These are phyloP conservation scores for Drosophila repleta DNA, from an alignment of 1,140 invertebrate genomes.

Conservation along the genomic window DNA sequence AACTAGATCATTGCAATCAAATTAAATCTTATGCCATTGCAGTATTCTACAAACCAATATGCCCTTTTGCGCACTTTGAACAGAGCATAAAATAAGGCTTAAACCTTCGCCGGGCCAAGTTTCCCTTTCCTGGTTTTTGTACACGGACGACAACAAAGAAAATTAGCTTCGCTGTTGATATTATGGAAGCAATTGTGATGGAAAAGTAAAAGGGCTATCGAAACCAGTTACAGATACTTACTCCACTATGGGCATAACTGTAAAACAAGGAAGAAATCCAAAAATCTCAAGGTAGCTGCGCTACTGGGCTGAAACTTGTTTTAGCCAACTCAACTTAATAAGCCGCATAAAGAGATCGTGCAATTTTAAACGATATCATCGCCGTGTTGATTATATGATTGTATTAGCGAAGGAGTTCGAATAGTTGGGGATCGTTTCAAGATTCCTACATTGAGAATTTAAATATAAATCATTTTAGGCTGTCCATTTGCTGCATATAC, in stretches of 20 bases:
- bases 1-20: too few species aligned
- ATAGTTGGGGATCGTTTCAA: too few species aligned
- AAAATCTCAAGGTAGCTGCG: constrained; percentile 27
- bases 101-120: too few species aligned
- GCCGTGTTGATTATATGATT: not conserved
- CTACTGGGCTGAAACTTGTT: constrained; percentile 23
- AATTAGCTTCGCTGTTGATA: constrained; percentile 3
- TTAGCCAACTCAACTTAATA: not conserved
- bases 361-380: constrained; percentile 20
- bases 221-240: constrained; percentile 12
- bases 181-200: constrained; percentile 8
- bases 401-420: too few species aligned
- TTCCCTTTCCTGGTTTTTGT: constrained; percentile 4
- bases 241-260: constrained; percentile 24
- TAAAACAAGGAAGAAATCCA: constrained; percentile 37
- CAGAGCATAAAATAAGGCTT: too few species aligned
- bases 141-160: not conserved
- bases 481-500: too few species aligned
- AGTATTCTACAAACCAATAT: too few species aligned
- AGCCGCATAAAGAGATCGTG: constrained; percentile 5
- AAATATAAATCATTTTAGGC: not conserved
- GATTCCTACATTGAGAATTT: too few species aligned
- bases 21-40: too few species aligned
- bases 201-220: constrained; percentile 16
- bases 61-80: too few species aligned